A percentile compares a stretch with the other conserved stretches of the same genome.
Evolutionary conservation across 2,113 vertebrate species (phyloP).

Genomic region (Oncorhynchus kisutch): DNA sequence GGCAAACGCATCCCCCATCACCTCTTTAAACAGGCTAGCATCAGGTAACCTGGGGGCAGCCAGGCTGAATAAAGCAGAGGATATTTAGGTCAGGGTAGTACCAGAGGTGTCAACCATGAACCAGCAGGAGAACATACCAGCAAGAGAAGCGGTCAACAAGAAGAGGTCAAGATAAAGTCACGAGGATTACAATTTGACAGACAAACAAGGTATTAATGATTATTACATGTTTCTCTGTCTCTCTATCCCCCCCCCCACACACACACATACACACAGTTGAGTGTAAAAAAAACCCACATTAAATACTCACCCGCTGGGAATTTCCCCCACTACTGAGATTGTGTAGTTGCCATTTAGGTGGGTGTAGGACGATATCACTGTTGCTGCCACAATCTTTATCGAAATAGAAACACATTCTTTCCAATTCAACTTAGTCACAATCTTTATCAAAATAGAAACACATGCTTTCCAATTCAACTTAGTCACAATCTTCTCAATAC

Average conservation of each 20-base stretch:
- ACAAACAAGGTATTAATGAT: too few species aligned
- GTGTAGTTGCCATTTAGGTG: slow-evolving; percentile 71
- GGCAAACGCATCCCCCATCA: slow-evolving; percentile 87
- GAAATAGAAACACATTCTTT: too few species aligned
- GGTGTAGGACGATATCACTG: slow-evolving; percentile 79
- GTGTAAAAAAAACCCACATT: not conserved
- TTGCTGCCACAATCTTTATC: slow-evolving; percentile 84
- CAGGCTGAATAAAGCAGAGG: slow-evolving; percentile 70
- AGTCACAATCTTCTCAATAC: not conserved
- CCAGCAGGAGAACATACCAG: too few species aligned
- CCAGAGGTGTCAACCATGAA: not conserved
- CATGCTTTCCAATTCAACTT: not conserved
- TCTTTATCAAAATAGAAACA: too few species aligned
- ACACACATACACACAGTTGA: not conserved
- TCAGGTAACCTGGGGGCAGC: slow-evolving; percentile 76
- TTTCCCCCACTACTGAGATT: slow-evolving; percentile 84
- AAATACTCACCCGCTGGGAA: slow-evolving; percentile 85
- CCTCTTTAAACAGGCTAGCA: slow-evolving; percentile 69
- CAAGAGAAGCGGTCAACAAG: too few species aligned
- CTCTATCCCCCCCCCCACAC: not conserved
- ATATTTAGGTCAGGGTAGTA: not conserved
- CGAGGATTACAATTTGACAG: not conserved
- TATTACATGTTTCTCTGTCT: too few species aligned
- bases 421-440: too few species aligned
- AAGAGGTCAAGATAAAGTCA: not conserved